Conservation (phyloP, 2,888 invertebrate genomes). For the Xanthia icteritia region DNA sequence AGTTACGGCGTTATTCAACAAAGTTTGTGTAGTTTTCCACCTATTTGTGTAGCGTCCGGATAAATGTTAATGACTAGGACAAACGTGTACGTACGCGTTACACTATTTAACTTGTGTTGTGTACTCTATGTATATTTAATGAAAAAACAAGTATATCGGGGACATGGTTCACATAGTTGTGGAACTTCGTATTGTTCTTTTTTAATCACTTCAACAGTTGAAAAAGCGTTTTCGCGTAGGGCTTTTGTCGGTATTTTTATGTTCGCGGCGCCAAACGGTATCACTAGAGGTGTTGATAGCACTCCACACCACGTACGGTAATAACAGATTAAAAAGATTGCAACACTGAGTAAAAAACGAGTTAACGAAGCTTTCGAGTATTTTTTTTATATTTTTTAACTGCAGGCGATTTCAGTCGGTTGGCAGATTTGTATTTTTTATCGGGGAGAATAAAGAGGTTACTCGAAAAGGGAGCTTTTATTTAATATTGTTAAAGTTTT, state of each 20-base stretch:
- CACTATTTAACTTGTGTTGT: constrained; percentile 76
- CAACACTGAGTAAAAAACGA: constrained; percentile 53
- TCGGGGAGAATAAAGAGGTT: constrained; percentile 19
- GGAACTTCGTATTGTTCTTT: constrained; percentile 34
- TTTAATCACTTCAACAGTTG: constrained; percentile 13
- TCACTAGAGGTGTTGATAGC: constrained; percentile 44
- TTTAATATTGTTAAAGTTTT: constrained; percentile 8
- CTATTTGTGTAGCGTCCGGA: constrained; percentile 78
- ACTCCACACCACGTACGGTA: constrained; percentile 40
- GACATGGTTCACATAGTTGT: constrained; percentile 37
- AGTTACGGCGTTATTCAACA: constrained; percentile 80
- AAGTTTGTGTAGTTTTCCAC: constrained; percentile 79
- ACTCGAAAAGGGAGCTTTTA: neutral
- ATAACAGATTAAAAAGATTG: constrained; percentile 57
- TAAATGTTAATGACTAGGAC: constrained; percentile 84
- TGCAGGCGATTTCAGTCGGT: constrained; percentile 37
- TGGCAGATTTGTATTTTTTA: constrained; percentile 38
- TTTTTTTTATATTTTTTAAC: constrained; percentile 17
- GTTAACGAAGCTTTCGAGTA: constrained; percentile 31
- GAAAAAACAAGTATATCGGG: constrained; percentile 56
- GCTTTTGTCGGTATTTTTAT: constrained; percentile 24
- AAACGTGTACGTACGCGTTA: constrained; percentile 68
- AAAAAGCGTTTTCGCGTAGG: neutral
- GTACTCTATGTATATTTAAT: constrained; percentile 79
- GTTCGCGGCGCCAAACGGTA: constrained; percentile 20